These are phyloP conservation scores for Scrobipalpa costella DNA, from an alignment of 2,888 invertebrate species.

Conservation along the genomic window DNA sequence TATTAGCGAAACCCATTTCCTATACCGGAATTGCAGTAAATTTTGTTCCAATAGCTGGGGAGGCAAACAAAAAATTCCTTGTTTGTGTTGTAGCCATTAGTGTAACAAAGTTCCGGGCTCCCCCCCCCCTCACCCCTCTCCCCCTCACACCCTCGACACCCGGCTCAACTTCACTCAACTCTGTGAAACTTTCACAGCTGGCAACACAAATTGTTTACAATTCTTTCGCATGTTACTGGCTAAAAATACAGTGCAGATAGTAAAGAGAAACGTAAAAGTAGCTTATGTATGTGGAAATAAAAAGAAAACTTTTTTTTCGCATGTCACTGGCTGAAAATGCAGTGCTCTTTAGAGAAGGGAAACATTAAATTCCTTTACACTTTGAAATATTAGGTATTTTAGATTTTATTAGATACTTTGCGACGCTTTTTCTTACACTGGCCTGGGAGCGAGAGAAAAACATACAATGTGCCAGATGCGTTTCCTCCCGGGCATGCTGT, in stretches of 20 bases:
- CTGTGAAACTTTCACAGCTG: constrained; percentile 28
- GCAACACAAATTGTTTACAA: constrained; percentile 24
- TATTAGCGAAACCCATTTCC: constrained; percentile 2
- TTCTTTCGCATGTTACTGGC: neutral
- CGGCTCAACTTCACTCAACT: constrained; percentile 32
- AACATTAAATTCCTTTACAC: too few species aligned
- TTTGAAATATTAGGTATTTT: too few species aligned
- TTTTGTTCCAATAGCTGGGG: constrained; percentile 10
- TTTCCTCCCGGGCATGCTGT: too few species aligned
- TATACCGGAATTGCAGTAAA: constrained; percentile 4
- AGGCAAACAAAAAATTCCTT: constrained; percentile 47
- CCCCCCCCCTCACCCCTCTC: constrained; percentile 27
- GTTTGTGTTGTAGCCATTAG: constrained; percentile 50
- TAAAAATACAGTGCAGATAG: neutral
- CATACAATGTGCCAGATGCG: too few species aligned
- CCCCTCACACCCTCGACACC: constrained; percentile 35
- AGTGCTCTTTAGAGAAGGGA: too few species aligned
- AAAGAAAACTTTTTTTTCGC: neutral
- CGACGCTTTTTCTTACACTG: too few species aligned
- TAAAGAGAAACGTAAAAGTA: neutral
- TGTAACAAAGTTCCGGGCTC: constrained; percentile 30
- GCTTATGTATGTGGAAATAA: neutral
- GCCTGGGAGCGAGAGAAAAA: too few species aligned
- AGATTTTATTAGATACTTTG: too few species aligned
- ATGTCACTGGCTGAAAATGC: too few species aligned